Evolutionary conservation across 1,140 invertebrate species (phyloP), one percentile per base, ranked within the genome.

Genomic region (Augochlora pura): DNA sequence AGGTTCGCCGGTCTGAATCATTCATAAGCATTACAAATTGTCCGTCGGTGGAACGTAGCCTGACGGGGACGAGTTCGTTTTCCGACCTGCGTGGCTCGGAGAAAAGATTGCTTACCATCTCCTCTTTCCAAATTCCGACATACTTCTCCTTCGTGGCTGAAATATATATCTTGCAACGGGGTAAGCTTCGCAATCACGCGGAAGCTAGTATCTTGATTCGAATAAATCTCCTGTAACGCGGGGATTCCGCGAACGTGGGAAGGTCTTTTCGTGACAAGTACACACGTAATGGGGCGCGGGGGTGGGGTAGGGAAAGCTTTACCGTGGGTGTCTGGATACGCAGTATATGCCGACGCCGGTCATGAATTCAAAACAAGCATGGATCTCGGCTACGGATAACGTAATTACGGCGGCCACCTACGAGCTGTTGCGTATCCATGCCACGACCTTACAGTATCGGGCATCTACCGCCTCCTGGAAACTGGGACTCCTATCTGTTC

Each of bases 221-320:
- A 84, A 88, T 90, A 90, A 90, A 88, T 90, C 86, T 87, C 81
- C 54, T 62, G 85, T 82, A 86, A 88, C 86, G 87, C 82, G 80
- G 68, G 76, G 73, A 85, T 82, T 77, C 72, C 57, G 62, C 63
- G 75, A 76, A 66, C 27, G 77, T 62, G 60, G 52, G 68, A 59
- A 84, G 77, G 74, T 72, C 67, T 73, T 77, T 52, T 59, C 84
- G 81, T 76, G 85, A 86, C 84, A 83, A 86, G 84, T 86, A 82
- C 75, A 85, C 80, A 80, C 80, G 80, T 85, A 86, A 85, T 85
- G 82, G 82, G 69, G 57, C 75, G 67, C 74, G 82, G 85, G 82
- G 82, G 78, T n/a, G n/a, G n/a, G n/a, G n/a, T n/a, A n/a, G 82
- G 65, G 57, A 75, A 72, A 77, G 82, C 84, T 81, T 84, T 81